Conservation (phyloP, 2,797 vertebrate genomes). For the Orientallactaga sibirica region DNA sequence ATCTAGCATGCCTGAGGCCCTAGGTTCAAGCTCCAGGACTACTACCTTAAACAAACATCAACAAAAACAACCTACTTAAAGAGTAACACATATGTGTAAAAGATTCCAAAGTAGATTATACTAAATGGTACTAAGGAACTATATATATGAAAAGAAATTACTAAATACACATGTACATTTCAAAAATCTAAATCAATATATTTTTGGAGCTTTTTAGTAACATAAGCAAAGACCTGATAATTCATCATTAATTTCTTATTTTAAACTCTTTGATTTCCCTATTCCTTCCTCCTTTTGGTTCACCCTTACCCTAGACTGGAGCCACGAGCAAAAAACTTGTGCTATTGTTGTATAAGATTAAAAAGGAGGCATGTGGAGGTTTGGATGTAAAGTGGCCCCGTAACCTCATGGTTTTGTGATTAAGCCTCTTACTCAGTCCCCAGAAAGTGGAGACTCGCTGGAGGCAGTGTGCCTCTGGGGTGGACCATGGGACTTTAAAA, state of each 20-base stretch:
- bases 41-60: too few species aligned
- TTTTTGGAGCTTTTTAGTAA: background rate
- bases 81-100: background rate
- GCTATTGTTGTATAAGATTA: background rate
- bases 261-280: background rate
- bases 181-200: constrained; percentile 24
- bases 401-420: too few species aligned
- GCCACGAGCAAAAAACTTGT: background rate
- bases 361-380: background rate
- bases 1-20: background rate
- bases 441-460: too few species aligned
- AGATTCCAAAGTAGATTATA: background rate
- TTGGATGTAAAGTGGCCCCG: too few species aligned
- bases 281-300: background rate
- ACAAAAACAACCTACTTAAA: background rate
- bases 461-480: too few species aligned
- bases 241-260: background rate
- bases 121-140: background rate
- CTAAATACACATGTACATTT: background rate
- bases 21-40: background rate
- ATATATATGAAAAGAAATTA: background rate
- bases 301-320: background rate
- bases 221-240: background rate
- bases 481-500: too few species aligned
- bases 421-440: too few species aligned